A percentile compares a stretch with the other conserved stretches of the same genome.
Evolutionary conservation across 92 coral and sea anemone species (phyloP).

Genomic region (Hydrozoanthus gracilis): DNA sequence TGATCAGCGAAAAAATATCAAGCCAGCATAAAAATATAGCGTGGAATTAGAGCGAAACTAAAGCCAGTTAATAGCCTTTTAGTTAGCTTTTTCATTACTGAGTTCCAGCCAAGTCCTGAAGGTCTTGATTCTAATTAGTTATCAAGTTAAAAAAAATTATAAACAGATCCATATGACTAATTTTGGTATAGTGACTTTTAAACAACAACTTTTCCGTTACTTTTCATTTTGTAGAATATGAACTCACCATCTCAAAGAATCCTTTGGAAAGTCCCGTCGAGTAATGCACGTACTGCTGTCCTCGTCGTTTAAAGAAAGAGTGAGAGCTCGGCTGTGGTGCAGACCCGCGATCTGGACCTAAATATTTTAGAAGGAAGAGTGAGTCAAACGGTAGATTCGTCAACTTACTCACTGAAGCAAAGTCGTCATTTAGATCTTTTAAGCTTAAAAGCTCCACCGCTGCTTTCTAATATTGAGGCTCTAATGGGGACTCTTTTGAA

Average conservation of each 20-base stretch:
- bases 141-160: too few relatives aligned
- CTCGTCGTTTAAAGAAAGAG: not conserved
- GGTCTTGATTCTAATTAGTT: too few relatives aligned
- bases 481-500: too few relatives aligned
- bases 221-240: not conserved
- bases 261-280: conserved; percentile 1
- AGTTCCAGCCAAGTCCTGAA: too few relatives aligned
- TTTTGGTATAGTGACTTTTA: not conserved
- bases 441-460: too few relatives aligned
- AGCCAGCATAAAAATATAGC: too few relatives aligned
- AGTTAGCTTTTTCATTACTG: too few relatives aligned
- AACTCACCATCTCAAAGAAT: conserved; percentile 1
- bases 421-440: not conserved
- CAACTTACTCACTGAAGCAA: not conserved
- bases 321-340: conserved; percentile 13
- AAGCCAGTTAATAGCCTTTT: too few relatives aligned
- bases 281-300: conserved; percentile 14
- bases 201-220: not conserved
- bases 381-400: not conserved
- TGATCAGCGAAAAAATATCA: too few relatives aligned
- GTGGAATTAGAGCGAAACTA: too few relatives aligned
- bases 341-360: conserved; percentile 6
- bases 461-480: too few relatives aligned
- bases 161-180: too few relatives aligned
- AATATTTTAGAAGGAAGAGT: not conserved